These are phyloP conservation scores for Synergus umbraculus DNA, from an alignment of 2,888 invertebrate genomes.

Conservation along the genomic window DNA sequence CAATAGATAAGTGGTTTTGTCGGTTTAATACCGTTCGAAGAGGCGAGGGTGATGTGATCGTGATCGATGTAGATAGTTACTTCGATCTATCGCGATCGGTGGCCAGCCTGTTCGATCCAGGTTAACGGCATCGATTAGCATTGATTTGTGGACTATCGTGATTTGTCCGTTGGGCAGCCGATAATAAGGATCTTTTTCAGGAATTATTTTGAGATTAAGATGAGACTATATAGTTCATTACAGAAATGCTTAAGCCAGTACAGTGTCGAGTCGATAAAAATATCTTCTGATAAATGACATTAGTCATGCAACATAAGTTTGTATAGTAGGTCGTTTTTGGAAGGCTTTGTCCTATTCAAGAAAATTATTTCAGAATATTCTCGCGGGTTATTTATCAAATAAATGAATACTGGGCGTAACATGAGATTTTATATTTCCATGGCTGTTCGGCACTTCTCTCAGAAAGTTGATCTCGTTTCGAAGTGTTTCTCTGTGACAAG, in stretches of 20 bases:
- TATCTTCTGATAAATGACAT: too few relatives aligned
- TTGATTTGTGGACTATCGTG: constrained; percentile 70
- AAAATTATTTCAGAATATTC: neutral
- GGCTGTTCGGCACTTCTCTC: neutral
- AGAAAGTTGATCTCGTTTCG: constrained; percentile 13
- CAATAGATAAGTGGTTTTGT: constrained; percentile 48
- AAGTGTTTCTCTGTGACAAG: neutral
- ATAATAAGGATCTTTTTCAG: constrained; percentile 47
- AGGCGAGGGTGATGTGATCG: constrained; percentile 69
- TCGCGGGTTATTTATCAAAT: constrained; percentile 13
- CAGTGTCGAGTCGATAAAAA: too few relatives aligned
- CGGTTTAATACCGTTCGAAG: constrained; percentile 62
- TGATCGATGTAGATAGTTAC: constrained; percentile 74
- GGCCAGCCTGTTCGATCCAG: constrained; percentile 60
- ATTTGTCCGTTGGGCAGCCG: constrained; percentile 57
- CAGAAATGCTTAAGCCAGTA: neutral
- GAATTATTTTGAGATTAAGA: constrained; percentile 2
- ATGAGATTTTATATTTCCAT: neutral
- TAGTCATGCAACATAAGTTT: too few relatives aligned
- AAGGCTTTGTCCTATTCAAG: too few relatives aligned
- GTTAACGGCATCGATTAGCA: constrained; percentile 73
- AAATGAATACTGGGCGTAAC: constrained; percentile 3
- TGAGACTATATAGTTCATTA: constrained; percentile 22
- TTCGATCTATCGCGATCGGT: constrained; percentile 67
- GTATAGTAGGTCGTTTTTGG: too few relatives aligned